Base-by-base conservation (phyloP, 2,888 invertebrate species). In the Carcina quercana region DNA sequence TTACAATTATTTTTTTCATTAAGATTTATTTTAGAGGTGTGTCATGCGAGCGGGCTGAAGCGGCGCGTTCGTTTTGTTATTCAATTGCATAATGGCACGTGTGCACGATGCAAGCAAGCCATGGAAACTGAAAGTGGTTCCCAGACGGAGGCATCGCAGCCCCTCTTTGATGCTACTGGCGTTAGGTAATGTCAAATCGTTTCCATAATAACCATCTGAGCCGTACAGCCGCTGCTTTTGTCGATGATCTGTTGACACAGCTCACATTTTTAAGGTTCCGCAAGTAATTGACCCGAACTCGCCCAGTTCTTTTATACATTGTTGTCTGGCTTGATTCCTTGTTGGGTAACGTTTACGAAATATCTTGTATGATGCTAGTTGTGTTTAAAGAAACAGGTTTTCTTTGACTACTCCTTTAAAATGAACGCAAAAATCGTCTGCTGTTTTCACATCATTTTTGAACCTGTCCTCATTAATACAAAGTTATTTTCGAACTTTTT, bases 91-190 rank as follows among this genome's bases (percentile, higher is more conserved):
- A 65, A 63, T 4, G 53, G 59, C 50, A 64, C 76, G 80, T 71
- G 76, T 55, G 62, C 45, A 42, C 72, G 45, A 43, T 40, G 48
- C 66, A 56, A 61, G 53, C 50, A 53, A 54, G 56, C 57, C 48
- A 50, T 52, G 52, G 75, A 80, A 80, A 82, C 82, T 82, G 80
- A 82, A 79, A 82, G 82, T 79, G 64, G 54, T 53, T 47, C 48
- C 50, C 52, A 47, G 47, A 37, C 8, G 29, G 35, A 29, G 37
- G 42, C 43, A 46, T 45, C 44, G 43, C 41, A 42, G 51, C 59
- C 61, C 22, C 63, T 54, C 57, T 47, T 5, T 52, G 53, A 55
- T 44, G 51, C 51, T 45, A 45, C 44, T 37, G 47, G 31, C 37
- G 53, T 73, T 71, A 67, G 58, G 63, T 66, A 69, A 72, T 53